These are phyloP conservation scores for Pollenia amentaria DNA, from an alignment of 2,888 invertebrate species.

Conservation along the genomic window DNA sequence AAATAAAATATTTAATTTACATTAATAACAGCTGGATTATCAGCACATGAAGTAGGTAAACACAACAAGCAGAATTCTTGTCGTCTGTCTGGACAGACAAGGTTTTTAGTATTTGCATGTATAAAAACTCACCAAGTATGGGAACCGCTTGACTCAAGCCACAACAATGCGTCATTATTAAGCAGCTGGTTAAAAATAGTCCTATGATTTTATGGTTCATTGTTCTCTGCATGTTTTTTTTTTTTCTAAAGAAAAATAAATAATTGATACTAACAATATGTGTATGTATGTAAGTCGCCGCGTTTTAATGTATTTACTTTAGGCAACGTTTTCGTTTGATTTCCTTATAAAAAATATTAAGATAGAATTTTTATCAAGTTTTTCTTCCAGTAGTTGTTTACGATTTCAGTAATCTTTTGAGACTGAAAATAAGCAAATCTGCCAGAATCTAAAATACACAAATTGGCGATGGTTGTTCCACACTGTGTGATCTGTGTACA, in stretches of 20 bases:
- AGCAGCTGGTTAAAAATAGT: constrained; percentile 49
- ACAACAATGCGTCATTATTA: constrained; percentile 57
- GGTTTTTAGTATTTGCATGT: neutral
- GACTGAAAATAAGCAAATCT: constrained; percentile 49
- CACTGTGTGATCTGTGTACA: constrained; percentile 32
- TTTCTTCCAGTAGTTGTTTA: constrained; percentile 47
- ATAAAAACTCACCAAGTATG: constrained; percentile 67
- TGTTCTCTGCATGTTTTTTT: constrained; percentile 9
- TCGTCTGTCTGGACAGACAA: neutral
- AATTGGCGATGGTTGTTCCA: constrained; percentile 20
- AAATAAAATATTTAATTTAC: neutral
- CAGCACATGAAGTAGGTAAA: neutral
- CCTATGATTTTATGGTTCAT: constrained; percentile 52
- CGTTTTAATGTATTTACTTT: neutral
- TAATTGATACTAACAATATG: constrained; percentile 1
- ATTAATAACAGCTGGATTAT: neutral
- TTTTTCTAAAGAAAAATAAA: neutral
- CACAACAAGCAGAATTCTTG: neutral
- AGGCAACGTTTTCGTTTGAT: constrained; percentile 5
- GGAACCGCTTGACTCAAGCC: constrained; percentile 56
- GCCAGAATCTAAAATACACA: constrained; percentile 33
- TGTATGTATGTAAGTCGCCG: neutral
- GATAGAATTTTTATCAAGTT: constrained; percentile 46
- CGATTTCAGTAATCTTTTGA: constrained; percentile 59
- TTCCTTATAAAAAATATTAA: neutral